Evolutionary conservation across 2,888 invertebrate species (phyloP).

Genomic region (Amorpha juglandis): DNA sequence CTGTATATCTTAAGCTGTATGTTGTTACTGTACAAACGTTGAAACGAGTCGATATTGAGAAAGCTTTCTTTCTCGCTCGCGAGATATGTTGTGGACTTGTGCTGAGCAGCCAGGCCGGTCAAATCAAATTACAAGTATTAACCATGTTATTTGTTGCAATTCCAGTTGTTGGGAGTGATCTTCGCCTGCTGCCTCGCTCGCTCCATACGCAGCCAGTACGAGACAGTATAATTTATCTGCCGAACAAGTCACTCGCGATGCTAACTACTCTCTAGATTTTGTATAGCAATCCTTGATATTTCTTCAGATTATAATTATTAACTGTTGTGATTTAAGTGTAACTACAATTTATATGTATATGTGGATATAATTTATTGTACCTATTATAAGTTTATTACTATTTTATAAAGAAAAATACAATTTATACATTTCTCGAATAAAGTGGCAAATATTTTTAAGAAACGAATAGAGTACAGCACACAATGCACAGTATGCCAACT

Average conservation of each 20-base stretch:
- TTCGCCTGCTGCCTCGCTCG: constrained; percentile 97
- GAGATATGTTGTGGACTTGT: no score
- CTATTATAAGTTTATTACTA: constrained; percentile 41
- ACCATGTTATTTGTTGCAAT: constrained; percentile 32
- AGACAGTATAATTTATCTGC: constrained; percentile 86
- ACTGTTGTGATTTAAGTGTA: constrained; percentile 54
- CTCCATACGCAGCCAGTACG: constrained; percentile 96
- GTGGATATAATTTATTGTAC: constrained; percentile 49
- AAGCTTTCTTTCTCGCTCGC: no score
- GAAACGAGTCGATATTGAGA: no score
- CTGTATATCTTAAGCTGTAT: no score
- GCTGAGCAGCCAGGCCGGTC: no score
- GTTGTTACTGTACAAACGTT: no score
- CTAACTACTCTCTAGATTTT: neutral
- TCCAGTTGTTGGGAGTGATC: constrained; percentile 93
- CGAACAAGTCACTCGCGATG: neutral
- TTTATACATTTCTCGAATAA: constrained; percentile 31
- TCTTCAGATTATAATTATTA: constrained; percentile 29
- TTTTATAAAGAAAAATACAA: constrained; percentile 25
- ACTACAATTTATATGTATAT: constrained; percentile 47
- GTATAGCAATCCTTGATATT: constrained; percentile 17
- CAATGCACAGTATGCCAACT: constrained; percentile 50
- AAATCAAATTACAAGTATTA: neutral
- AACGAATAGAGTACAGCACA: constrained; percentile 45
- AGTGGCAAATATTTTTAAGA: constrained; percentile 27